These are phyloP conservation scores for Acomys russatus DNA, from an alignment of 2,797 vertebrate genomes.

Conservation along the genomic window DNA sequence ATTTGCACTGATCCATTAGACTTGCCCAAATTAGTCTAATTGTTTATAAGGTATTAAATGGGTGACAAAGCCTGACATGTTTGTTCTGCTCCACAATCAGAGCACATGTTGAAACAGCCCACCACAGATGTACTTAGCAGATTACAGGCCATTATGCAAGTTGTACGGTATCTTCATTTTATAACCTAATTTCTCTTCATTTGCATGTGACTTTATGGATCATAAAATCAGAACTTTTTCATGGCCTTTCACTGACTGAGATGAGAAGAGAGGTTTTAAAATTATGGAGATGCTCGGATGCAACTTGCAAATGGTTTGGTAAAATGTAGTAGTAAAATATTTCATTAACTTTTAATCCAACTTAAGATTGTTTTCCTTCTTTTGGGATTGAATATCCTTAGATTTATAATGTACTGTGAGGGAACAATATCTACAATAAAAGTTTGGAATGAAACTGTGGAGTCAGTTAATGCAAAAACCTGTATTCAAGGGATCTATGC, in stretches of 20 bases:
- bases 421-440: conserved; percentile 70
- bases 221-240: conserved; percentile 84
- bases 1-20: conserved; percentile 86
- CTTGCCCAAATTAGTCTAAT: conserved; percentile 85
- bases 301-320: conserved; percentile 82
- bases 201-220: conserved; percentile 82
- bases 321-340: conserved; percentile 85
- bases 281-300: conserved; percentile 81
- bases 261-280: conserved; percentile 83
- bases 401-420: conserved; percentile 44
- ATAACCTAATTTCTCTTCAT: conserved; percentile 84
- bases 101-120: conserved; percentile 88
- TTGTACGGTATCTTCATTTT: conserved; percentile 86
- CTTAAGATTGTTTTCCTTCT: conserved; percentile 67
- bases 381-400: conserved; percentile 29
- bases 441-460: conserved; percentile 35
- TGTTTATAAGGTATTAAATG: conserved; percentile 88
- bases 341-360: conserved; percentile 88
- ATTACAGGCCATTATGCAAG: conserved; percentile 87
- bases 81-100: conserved; percentile 86
- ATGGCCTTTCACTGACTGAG: conserved; percentile 77
- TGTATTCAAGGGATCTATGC: conserved; percentile 18
- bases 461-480: conserved; percentile 32
- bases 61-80: conserved; percentile 85
- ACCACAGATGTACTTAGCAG: conserved; percentile 84